Conservation (phyloP, 2,888 invertebrate genomes). For the Therioaphis trifolii region DNA sequence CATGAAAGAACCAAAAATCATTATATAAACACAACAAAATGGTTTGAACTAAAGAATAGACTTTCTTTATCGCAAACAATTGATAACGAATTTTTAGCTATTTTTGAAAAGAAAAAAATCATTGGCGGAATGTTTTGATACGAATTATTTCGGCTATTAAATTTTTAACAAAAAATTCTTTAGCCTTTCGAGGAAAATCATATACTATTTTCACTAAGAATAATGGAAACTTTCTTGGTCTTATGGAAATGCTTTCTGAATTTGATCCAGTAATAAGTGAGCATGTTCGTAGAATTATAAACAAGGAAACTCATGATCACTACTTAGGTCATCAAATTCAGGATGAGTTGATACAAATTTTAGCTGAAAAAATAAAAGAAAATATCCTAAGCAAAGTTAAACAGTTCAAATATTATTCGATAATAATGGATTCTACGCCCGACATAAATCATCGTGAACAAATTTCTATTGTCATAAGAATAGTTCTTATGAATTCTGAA, state of each 20-base stretch:
- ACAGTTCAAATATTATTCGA: not conserved
- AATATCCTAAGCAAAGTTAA: not conserved
- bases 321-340: conserved; percentile 16
- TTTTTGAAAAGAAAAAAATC: too few species aligned
- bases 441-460: conserved; percentile 15
- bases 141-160: too few species aligned
- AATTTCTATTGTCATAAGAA: not conserved
- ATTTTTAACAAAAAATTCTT: not conserved
- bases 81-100: too few species aligned
- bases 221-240: not conserved
- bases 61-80: too few species aligned
- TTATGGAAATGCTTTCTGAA: conserved; percentile 23
- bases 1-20: too few species aligned
- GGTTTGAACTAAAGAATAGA: too few species aligned
- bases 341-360: conserved; percentile 17
- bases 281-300: conserved; percentile 13
- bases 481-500: conserved; percentile 1
- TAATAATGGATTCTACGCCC: too few species aligned
- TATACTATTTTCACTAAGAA: conserved; percentile 13
- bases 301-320: conserved; percentile 7
- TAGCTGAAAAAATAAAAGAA: conserved; percentile 23
- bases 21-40: too few species aligned
- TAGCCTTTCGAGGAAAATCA: not conserved
- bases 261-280: conserved; percentile 22
- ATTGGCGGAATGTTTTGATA: too few species aligned